Evolutionary conservation across 2,888 invertebrate genomes (phyloP).

Genomic region (Deilephila porcellus): DNA sequence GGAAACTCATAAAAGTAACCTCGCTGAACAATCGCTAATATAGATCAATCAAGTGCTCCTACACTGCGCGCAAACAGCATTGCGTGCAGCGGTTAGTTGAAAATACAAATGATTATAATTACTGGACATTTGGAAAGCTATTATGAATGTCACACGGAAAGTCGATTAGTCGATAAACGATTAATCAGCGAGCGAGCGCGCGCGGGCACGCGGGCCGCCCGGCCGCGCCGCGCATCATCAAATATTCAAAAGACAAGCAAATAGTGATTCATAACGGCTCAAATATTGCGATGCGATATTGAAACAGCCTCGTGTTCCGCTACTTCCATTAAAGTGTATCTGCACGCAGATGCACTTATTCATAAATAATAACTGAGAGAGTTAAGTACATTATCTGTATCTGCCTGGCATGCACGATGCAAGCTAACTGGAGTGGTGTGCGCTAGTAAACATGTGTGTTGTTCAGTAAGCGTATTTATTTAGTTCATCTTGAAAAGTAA

Average conservation of each 20-base stretch:
- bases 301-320: conserved; percentile 34
- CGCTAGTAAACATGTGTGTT: no score
- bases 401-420: no score
- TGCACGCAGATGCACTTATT: not conserved
- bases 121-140: conserved; percentile 3
- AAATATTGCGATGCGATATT: conserved; percentile 11
- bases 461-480: no score
- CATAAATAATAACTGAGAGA: not conserved
- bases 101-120: conserved; percentile 16
- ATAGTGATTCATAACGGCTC: conserved; percentile 19
- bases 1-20: not conserved
- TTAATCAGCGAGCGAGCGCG: conserved; percentile 16
- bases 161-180: conserved; percentile 13
- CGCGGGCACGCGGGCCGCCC: not conserved
- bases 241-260: conserved; percentile 26
- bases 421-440: no score
- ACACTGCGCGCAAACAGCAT: not conserved
- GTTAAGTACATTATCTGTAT: not conserved
- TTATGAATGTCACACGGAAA: conserved; percentile 27
- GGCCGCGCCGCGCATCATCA: conserved; percentile 12
- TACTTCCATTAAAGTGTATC: not conserved
- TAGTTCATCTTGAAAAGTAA: no score
- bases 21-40: not conserved
- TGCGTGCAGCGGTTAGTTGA: conserved; percentile 12
- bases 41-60: not conserved